These are phyloP conservation scores for Acyrthosiphon pisum DNA, from an alignment of 1,140 invertebrate species.

Conservation along the genomic window DNA sequence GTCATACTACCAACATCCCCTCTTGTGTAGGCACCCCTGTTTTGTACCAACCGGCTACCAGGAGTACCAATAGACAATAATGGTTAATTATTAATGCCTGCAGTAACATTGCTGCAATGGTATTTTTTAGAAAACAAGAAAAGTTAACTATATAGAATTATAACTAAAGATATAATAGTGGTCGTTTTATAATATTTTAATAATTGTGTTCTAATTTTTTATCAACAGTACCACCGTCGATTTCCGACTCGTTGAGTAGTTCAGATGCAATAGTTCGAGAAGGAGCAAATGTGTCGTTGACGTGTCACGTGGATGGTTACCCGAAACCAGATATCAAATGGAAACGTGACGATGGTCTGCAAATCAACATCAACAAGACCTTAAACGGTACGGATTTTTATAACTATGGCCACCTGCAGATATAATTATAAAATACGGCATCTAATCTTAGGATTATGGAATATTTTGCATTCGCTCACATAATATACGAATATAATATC, in stretches of 20 bases:
- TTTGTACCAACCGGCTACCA: no score
- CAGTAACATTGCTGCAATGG: neutral
- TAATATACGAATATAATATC: neutral
- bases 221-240: conserved; percentile 86
- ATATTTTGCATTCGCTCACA: neutral
- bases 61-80: no score
- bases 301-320: conserved; percentile 87
- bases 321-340: conserved; percentile 87
- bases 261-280: conserved; percentile 91
- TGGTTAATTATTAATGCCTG: neutral
- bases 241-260: conserved; percentile 86
- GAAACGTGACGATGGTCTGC: conserved; percentile 85
- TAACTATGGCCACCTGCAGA: neutral
- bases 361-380: conserved; percentile 84
- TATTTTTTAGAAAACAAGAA: neutral
- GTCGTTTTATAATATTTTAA: neutral
- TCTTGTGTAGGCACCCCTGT: no score
- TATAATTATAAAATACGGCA: neutral
- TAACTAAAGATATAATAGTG: no score
- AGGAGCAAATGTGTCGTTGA: conserved; percentile 85
- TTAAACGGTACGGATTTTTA: conserved; percentile 70
- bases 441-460: neutral
- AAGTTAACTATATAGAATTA: no score
- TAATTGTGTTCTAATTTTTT: conserved; percentile 8
- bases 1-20: no score